Base-by-base conservation (phyloP, 2,113 vertebrate species). In the Petaurus breviceps region DNA sequence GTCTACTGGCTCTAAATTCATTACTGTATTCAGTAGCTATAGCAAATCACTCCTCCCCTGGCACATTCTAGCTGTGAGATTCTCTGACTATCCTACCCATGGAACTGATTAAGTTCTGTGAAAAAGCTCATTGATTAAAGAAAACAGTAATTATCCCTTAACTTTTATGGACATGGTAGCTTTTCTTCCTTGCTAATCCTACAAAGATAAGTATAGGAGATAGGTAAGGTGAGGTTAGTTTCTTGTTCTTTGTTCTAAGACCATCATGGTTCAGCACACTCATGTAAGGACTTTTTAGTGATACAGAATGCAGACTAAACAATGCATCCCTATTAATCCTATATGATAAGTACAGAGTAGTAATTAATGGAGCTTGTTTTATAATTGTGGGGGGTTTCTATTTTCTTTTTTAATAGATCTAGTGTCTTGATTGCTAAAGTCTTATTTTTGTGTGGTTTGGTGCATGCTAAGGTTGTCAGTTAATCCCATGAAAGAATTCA, bases 191-290 rank as follows among this genome's bases (percentile, higher is more conserved):
- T 23, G 2, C 31, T 94, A 52, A 92, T 19, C 94, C 95, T 77
- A 94, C 8, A 24, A 55, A 54, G 3, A 52, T 92, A 43, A 26
- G 5, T 43, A 25, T 47, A 53, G 46, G 49, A 9, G 47, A 57
- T 57, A 95, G 9, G 22, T 26, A 89, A 94, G 11, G 68, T 24
- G 10, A 94, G 14, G 11, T 50, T 95, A 91, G 0, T 46, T 90
- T 90, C 89, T 90, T 22, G 51, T 68, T 28, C 47, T 96, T 94
- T 92, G 92, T 96, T 96, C 53, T 94, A 90, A 97, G 94, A 93
- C 90, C 37, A 37, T 54, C 50, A 93, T 95, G 55, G 68, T 91
- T 96, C 94, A 43, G 90, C n/a, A 91, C 12, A 2, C 14, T 84
- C 31, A 53, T 14, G 61, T 26, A 89, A 84, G 92, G 55, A 92